Conservation (phyloP, 1,140 invertebrate genomes). For the Aphidius ervi region DNA sequence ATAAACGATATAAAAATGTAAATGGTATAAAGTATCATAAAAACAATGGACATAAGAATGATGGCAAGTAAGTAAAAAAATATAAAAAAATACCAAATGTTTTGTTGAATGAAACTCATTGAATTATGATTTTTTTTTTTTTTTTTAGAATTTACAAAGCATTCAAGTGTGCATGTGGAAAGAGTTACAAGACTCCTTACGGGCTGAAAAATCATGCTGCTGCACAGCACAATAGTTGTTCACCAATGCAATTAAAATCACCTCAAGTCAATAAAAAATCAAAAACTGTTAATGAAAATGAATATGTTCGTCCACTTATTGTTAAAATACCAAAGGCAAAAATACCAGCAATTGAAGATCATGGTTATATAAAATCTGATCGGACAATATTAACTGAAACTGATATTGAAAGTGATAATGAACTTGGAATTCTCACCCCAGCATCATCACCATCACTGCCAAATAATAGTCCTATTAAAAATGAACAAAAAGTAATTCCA, state of each 20-base stretch:
- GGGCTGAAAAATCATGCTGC: conserved; percentile 69
- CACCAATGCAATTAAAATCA: conserved; percentile 24
- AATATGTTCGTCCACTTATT: conserved; percentile 9
- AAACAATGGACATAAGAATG: conserved; percentile 79
- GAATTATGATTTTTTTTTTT: neutral
- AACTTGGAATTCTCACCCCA: conserved; percentile 53
- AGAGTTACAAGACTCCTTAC: conserved; percentile 75
- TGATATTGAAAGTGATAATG: conserved; percentile 31
- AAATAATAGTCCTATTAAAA: conserved; percentile 23
- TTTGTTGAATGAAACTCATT: neutral
- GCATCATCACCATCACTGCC: conserved; percentile 50
- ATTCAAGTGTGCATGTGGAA: conserved; percentile 77
- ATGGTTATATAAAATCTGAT: conserved; percentile 40
- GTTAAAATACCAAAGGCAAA: conserved; percentile 32
- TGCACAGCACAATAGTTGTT: conserved; percentile 55
- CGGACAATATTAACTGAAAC: conserved; percentile 22
- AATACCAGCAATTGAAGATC: conserved; percentile 44
- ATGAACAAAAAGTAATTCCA: conserved; percentile 21
- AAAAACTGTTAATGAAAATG: conserved; percentile 21
- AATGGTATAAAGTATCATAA: conserved; percentile 85
- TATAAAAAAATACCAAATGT: neutral
- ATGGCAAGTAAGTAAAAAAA: conserved; percentile 63
- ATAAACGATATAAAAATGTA: conserved; percentile 82
- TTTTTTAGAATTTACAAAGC: conserved; percentile 65
- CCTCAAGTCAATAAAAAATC: conserved; percentile 7